phyloP scores from a whole-genome alignment of 2,113 vertebrate species.

The Jacana jacana region DNA sequence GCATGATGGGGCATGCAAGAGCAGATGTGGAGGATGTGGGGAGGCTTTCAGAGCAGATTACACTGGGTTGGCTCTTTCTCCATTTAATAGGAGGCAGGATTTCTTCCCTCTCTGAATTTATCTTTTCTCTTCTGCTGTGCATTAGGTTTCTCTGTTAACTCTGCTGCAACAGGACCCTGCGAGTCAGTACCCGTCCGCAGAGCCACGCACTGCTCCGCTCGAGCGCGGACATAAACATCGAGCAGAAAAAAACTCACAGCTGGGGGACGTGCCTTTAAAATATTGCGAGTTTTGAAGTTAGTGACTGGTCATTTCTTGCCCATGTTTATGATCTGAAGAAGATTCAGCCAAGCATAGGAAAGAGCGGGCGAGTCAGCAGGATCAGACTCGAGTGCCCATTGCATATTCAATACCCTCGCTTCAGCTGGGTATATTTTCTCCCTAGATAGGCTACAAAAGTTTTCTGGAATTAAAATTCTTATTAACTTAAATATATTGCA shows the following conservation, averaged over 20 bases:
- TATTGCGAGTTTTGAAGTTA: neutral
- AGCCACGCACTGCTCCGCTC: rapidly evolving
- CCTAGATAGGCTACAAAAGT: neutral
- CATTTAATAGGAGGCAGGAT: too few species aligned
- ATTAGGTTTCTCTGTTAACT: neutral
- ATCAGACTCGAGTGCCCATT: rapidly evolving
- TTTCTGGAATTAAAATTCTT: neutral
- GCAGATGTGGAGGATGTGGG: rapidly evolving
- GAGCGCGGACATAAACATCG: rapidly evolving
- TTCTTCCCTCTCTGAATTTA: neutral
- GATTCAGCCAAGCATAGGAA: neutral
- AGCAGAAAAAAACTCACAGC: neutral
- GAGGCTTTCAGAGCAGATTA: neutral
- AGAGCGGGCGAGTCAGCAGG: neutral
- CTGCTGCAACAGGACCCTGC: rapidly evolving
- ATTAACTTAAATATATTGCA: neutral
- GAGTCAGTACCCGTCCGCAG: rapidly evolving
- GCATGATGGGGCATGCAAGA: too few species aligned
- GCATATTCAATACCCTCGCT: neutral
- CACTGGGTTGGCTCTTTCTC: neutral
- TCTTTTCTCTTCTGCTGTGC: neutral
- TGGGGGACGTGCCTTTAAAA: neutral
- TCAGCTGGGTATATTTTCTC: neutral
- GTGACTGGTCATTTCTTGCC: neutral
- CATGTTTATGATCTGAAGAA: neutral